phyloP scores from a whole-genome alignment of 2,797 vertebrate species.

The Enteromius trimaculatus region DNA sequence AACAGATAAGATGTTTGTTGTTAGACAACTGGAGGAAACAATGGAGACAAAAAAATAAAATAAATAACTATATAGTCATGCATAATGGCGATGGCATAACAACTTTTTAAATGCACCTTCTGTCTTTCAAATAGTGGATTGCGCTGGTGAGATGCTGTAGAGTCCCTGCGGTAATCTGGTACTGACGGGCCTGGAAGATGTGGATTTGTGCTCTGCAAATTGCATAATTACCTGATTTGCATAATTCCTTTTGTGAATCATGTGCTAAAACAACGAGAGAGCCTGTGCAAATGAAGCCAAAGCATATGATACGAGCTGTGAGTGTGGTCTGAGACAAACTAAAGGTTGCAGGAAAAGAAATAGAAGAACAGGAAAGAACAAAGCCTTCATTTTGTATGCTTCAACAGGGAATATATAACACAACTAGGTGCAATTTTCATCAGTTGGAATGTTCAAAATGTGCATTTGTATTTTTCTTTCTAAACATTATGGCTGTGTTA shows the following conservation, averaged over 20 bases:
- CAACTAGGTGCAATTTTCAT: background rate
- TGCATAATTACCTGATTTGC: background rate
- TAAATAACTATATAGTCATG: background rate
- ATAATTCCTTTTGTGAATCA: constrained; percentile 15
- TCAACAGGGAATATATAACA: background rate
- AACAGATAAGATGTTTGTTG: background rate
- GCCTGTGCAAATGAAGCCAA: background rate
- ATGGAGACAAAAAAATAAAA: background rate
- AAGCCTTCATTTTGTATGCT: background rate
- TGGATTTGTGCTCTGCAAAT: background rate
- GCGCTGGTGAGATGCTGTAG: background rate
- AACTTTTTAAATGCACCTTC: background rate
- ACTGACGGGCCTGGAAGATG: background rate
- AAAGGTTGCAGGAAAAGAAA: background rate
- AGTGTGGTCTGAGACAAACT: constrained; percentile 7
- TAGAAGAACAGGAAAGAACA: background rate
- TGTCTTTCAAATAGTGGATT: background rate
- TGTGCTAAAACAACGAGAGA: background rate
- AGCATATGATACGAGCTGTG: background rate
- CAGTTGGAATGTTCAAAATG: no score
- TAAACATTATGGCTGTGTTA: no score
- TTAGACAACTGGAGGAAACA: background rate
- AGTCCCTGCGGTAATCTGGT: background rate
- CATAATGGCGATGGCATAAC: background rate
- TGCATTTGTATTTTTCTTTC: no score